Conservation (phyloP, 1,140 invertebrate species). For the Stegodyphus dumicola region DNA sequence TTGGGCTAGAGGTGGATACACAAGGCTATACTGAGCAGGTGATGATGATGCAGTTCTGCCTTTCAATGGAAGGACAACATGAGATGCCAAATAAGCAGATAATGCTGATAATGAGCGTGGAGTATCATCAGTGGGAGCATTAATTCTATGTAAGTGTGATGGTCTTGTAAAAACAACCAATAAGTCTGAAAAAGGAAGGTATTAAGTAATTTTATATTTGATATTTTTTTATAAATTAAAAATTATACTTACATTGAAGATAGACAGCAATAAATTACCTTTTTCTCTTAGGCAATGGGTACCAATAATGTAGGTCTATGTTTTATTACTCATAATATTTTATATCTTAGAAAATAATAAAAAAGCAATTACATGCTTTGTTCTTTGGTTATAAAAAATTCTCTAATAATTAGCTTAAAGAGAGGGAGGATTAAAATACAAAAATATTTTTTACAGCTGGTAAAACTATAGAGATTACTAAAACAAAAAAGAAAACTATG, state of each 20-base stretch:
- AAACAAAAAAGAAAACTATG: too few relatives aligned
- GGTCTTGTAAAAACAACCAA: conserved; percentile 88
- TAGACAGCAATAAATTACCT: too few relatives aligned
- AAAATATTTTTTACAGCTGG: too few relatives aligned
- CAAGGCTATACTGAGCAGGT: conserved; percentile 65
- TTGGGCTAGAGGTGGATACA: conserved; percentile 65
- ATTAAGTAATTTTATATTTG: not conserved
- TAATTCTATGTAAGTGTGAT: conserved; percentile 77
- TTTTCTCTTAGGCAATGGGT: too few relatives aligned
- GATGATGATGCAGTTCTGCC: conserved; percentile 52
- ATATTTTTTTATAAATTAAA: not conserved
- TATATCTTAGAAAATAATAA: too few relatives aligned
- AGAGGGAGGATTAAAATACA: too few relatives aligned
- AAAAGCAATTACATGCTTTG: too few relatives aligned
- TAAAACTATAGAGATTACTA: too few relatives aligned
- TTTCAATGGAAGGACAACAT: conserved; percentile 68
- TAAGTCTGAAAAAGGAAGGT: conserved; percentile 70
- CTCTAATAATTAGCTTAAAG: too few relatives aligned
- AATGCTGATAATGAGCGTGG: conserved; percentile 84
- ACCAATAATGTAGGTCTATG: too few relatives aligned
- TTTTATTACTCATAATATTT: too few relatives aligned
- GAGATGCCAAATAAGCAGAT: conserved; percentile 70
- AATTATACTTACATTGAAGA: not conserved
- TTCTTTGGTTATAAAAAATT: too few relatives aligned
- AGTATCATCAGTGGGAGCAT: conserved; percentile 73